These are phyloP conservation scores for Stomatorhinus ivindoensis DNA, from an alignment of 2,113 vertebrate genomes.

Conservation along the genomic window DNA sequence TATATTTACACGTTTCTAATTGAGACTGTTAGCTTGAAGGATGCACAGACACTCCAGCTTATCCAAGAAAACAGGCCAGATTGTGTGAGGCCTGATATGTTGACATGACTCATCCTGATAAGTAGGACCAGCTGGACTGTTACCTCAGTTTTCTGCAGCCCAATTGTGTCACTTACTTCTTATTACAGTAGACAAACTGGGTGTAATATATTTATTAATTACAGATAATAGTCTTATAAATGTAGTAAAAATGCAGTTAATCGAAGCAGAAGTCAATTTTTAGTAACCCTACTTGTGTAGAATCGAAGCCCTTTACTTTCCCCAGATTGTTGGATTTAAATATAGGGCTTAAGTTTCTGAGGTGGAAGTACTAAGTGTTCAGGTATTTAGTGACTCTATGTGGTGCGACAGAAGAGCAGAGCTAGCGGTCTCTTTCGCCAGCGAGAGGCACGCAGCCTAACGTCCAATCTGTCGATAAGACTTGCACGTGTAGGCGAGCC, in stretches of 20 bases:
- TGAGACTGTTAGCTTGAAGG: constrained; percentile 44
- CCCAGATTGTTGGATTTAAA: neutral
- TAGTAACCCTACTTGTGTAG: neutral
- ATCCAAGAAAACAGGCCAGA: constrained; percentile 56
- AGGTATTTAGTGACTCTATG: constrained; percentile 30
- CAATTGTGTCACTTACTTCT: neutral
- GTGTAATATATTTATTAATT: neutral
- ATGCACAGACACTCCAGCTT: constrained; percentile 51
- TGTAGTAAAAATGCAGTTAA: neutral
- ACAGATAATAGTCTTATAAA: neutral
- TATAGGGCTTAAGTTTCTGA: neutral
- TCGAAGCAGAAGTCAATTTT: neutral
- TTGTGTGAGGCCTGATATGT: constrained; percentile 45
- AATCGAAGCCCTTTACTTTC: neutral
- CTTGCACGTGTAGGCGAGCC: constrained; percentile 20
- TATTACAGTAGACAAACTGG: neutral
- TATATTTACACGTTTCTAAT: constrained; percentile 50
- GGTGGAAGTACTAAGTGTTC: constrained; percentile 24
- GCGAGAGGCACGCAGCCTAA: neutral
- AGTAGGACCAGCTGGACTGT: constrained; percentile 19
- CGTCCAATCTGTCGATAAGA: neutral
- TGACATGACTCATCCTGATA: constrained; percentile 29
- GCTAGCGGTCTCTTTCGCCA: constrained; percentile 27
- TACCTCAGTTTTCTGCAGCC: constrained; percentile 4
- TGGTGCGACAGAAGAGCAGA: neutral